Evolutionary conservation across 2,113 vertebrate species (phyloP).

Genomic region (Pomatorhinus ruficollis): DNA sequence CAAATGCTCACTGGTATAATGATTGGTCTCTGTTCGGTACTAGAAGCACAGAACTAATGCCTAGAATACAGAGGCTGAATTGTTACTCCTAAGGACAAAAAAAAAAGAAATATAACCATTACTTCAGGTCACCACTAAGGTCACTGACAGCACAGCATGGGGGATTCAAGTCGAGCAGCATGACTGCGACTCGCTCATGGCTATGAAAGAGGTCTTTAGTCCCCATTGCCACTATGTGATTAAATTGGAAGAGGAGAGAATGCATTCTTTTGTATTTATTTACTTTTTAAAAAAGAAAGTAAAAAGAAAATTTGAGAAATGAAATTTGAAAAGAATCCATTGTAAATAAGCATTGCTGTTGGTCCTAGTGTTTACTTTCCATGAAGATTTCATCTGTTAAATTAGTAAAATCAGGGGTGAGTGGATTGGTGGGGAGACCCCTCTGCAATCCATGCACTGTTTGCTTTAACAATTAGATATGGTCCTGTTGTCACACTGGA

Average conservation of each 20-base stretch:
- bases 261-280: neutral
- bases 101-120: constrained; percentile 15
- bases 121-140: constrained; percentile 40
- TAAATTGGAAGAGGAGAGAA: neutral
- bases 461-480: constrained; percentile 54
- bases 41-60: neutral
- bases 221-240: neutral
- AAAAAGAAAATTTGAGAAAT: neutral
- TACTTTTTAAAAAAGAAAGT: neutral
- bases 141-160: constrained; percentile 38
- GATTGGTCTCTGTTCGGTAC: neutral
- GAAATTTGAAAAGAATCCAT: neutral
- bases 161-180: constrained; percentile 38
- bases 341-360: neutral
- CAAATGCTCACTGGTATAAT: neutral
- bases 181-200: neutral
- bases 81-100: neutral
- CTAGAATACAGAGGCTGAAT: constrained; percentile 26
- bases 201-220: constrained; percentile 36
- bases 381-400: neutral
- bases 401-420: neutral
- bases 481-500: constrained; percentile 26
- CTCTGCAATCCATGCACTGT: neutral
- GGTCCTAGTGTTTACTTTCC: neutral
- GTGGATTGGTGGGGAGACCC: neutral